Base-by-base conservation (phyloP, 2,113 vertebrate genomes). In the Chaetops frenatus region DNA sequence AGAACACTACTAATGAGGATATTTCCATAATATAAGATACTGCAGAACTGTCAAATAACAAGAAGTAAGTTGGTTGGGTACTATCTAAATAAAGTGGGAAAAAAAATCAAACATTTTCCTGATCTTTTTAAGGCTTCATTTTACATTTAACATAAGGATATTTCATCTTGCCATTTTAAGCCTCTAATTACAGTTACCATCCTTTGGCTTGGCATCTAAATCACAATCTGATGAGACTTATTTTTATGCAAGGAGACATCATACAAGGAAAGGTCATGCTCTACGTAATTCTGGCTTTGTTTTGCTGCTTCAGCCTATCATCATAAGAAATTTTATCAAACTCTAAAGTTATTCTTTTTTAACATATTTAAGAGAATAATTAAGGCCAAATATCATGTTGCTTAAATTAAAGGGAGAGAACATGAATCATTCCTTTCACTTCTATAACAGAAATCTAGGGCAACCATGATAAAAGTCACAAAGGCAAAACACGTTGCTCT, bases 351-450 rank as follows among this genome's bases (percentile, higher is more conserved):
- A 64, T 38, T 71, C 81, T 86, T 94, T 94, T 72, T 53, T 58
- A 62, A 67, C 31, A 86, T 90, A 40, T 70, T 77, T 90, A 77
- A 82, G 56, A 91, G 51, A 91, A 92, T 94, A 94, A 95, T 91
- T 82, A 94, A 92, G 51, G 76, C 82, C 76, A 95, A 95, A 95
- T 96, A 95, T 53, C 88, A 94, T 81, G 87, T 95, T 97, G 92
- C 87, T 74, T 97, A 97, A 97, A 96, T 97, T 97, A 97, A 96
- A 97, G 74, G 60, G 92, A 95, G 82, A 97, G 57, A 82, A 94
- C 14, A 93, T 88, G 73, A 90, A 93, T 97, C 95, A 92, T 86
- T 86, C 69, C 66, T 97, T 93, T 96, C 96, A 94, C 51, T 92
- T 96, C 88, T 72, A 40, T 85, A 82, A 94, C 27, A 47, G 90